Conservation (phyloP, 2,888 invertebrate species). For the Unio pictorum region DNA sequence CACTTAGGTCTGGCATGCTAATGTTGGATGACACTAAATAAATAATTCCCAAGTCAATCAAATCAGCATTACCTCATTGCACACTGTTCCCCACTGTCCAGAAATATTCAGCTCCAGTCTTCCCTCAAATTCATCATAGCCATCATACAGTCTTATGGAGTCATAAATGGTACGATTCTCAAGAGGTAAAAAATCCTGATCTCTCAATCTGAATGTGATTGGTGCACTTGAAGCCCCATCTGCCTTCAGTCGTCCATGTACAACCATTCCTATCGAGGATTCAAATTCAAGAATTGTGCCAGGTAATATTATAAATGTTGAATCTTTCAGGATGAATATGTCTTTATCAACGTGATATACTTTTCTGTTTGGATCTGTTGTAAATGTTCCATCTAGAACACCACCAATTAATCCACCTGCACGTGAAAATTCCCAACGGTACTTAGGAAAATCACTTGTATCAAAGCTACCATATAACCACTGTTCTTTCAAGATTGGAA, state of each 20-base stretch:
- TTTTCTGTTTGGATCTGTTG: constrained; percentile 19
- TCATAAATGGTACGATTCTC: constrained; percentile 56
- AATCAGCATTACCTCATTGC: constrained; percentile 78
- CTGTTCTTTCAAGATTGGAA: constrained; percentile 91
- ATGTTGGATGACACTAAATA: too few species aligned
- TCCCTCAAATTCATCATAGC: constrained; percentile 87
- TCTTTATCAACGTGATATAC: constrained; percentile 91
- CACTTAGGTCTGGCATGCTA: too few species aligned
- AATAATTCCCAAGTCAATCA: not conserved
- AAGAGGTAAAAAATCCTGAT: constrained; percentile 47
- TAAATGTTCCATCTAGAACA: constrained; percentile 44
- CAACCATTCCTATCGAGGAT: constrained; percentile 90
- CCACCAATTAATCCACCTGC: constrained; percentile 61
- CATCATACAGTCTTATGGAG: constrained; percentile 87
- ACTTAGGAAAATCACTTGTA: constrained; percentile 85
- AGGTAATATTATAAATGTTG: constrained; percentile 87
- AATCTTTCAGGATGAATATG: constrained; percentile 94
- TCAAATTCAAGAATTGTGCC: constrained; percentile 92
- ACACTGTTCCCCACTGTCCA: constrained; percentile 96
- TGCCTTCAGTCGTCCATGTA: constrained; percentile 88
- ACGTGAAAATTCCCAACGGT: constrained; percentile 77
- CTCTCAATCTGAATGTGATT: constrained; percentile 44
- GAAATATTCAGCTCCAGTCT: constrained; percentile 84
- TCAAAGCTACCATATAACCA: constrained; percentile 90
- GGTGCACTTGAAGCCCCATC: constrained; percentile 53